Evolutionary conservation across 2,797 vertebrate species (phyloP).

Genomic region (Phyllotis vaccarum): DNA sequence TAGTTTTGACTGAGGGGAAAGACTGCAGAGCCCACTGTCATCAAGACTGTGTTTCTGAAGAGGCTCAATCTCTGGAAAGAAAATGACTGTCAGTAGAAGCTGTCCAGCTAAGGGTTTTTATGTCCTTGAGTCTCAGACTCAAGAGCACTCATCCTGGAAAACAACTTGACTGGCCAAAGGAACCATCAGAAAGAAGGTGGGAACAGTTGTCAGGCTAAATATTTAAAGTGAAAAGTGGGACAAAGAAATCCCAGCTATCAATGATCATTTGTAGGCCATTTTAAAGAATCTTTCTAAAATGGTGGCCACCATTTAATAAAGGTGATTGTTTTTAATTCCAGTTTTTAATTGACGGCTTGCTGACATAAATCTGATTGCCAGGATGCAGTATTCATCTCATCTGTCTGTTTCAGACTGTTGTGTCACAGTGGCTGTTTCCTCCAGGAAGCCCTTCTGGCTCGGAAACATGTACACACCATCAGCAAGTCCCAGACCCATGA

Average conservation of each 20-base stretch:
- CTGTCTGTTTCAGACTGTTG: not conserved
- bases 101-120: constrained; percentile 55
- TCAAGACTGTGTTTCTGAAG: constrained; percentile 66
- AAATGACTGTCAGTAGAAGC: constrained; percentile 66
- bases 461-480: not conserved
- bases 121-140: constrained; percentile 70
- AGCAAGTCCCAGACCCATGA: not conserved
- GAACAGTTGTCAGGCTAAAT: constrained; percentile 31
- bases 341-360: constrained; percentile 16
- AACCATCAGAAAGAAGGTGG: constrained; percentile 55
- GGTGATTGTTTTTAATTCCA: not conserved
- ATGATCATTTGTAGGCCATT: not conserved
- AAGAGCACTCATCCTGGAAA: constrained; percentile 66
- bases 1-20: constrained; percentile 50
- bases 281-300: constrained; percentile 40
- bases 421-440: not conserved
- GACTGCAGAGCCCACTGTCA: constrained; percentile 60
- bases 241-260: constrained; percentile 17
- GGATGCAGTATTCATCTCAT: not conserved
- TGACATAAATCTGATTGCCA: not conserved
- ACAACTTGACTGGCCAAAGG: constrained; percentile 52
- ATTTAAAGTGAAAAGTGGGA: not conserved
- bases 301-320: constrained; percentile 2
- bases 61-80: constrained; percentile 65
- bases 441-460: not conserved